Evolutionary conservation across 2,888 invertebrate genomes (phyloP), one percentile per base, ranked within the genome.

Genomic region (Leucozona laternaria): DNA sequence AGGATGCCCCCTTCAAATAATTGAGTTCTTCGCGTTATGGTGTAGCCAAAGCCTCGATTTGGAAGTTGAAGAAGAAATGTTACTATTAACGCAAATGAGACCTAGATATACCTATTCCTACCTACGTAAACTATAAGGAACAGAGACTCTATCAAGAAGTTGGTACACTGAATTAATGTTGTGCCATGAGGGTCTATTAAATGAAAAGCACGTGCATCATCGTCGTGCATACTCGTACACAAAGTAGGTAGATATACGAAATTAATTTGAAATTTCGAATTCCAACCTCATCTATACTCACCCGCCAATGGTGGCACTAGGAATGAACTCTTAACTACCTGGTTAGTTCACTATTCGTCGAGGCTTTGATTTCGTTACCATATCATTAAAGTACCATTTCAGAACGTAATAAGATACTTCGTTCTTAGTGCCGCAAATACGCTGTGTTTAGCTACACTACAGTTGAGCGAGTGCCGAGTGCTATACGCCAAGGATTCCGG

Each of bases 341-440:
- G 58, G 77, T 82, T 77, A 68, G 78, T 73, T 83, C 78, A 58
- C 66, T 79, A 70, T 75, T 45, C 64, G 57, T 25, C 53, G 64
- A 71, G 79, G 79, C 79, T 76, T 79, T 84, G 76, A 76, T 84
- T 84, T 84, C 84, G 84, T 77, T 76, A 72, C 80, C 76, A 66
- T 85, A 80, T 80, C 77, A 76, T 80, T 80, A 85, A 80, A 85
- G 66, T 80, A 48, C 72, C 84, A 77, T 80, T 80, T 58, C 66
- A 58, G 48, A 77, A 25, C 45, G 71, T 77, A 85, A 85, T 85
- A 80, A 85, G 84, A 85, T 76, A 85, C 84, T 80, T 68, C n/a
- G n/a, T n/a, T n/a, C 83, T 73, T 85, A 76, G 31, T 55, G 80
- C 72, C 72, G 57, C 71, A 55, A 66, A 80, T 76, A 84, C 76